Evolutionary conservation across 2,113 vertebrate species (phyloP), one percentile per base, ranked within the genome.

Genomic region (Herpetotheres cachinnans): DNA sequence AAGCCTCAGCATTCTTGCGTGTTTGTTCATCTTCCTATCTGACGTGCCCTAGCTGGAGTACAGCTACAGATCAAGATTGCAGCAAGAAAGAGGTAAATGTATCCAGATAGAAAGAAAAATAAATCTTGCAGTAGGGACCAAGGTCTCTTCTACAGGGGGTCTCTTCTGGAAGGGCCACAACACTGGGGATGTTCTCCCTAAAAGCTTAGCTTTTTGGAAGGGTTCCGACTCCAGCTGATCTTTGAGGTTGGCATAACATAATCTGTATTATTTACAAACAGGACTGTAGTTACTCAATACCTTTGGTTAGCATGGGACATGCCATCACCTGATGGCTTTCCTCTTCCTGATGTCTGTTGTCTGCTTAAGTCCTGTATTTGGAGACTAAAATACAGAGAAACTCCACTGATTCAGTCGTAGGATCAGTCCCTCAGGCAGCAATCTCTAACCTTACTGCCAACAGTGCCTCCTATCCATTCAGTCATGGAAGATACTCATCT

Each of bases 51-150:
- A 5, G 40, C 42, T 67, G 20, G 7, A 78, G 29, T 47, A 50
- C 42, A 89, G 32, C 69, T 50, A 40, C n/a, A 83, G 24, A 54
- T 54, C 55, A 84, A 95, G 87, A 82, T 84, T 95, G 66, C n/a
- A 58, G 69, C 55, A 89, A 70, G 81, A 56, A 83, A 78, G 26
- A 87, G 22, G 40, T 58, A 74, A 77, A 36, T n/a, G 7, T 62
- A 46, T 77, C 21, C 46, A 73, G 44, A 50, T 7, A 56, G 44
- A 77, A 88, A 54, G n/a, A 80, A 88, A 92, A 92, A 11, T 8
- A 88, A 63, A 56, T 19, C 27, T 81, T 84, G 25, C 46, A 46
- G 16, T 26, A 77, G 46, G 14, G 10, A 86, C 27, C 46, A 44
- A 62, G 21, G 13, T 73, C 40, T 44, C 29, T 86, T 65, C 15